A percentile compares a stretch with the other conserved stretches of the same genome.
Evolutionary conservation across 1,140 invertebrate genomes (phyloP).

Genomic region (Liolophura sinensis): DNA sequence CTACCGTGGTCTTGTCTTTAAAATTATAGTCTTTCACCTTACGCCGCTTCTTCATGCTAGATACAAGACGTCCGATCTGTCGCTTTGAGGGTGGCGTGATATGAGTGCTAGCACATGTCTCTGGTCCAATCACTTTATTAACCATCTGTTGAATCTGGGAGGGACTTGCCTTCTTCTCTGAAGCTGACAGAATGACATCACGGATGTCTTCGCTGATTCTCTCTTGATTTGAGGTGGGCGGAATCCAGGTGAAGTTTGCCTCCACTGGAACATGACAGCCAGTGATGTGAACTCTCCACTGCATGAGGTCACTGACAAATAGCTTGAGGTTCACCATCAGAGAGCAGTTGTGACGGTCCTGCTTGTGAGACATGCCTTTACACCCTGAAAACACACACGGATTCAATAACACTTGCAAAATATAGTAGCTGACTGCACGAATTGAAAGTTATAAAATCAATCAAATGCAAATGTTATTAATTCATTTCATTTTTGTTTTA

Average conservation of each 20-base stretch:
- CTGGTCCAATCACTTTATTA: neutral
- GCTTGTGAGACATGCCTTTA: conserved; percentile 40
- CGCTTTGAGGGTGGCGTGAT: conserved; percentile 16
- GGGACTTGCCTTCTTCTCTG: conserved; percentile 5
- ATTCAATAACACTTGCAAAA: neutral
- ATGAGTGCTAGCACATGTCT: neutral
- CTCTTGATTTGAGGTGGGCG: conserved; percentile 13
- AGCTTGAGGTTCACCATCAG: conserved; percentile 46
- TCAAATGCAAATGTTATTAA: no score
- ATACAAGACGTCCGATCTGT: conserved; percentile 24
- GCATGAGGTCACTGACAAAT: conserved; percentile 39
- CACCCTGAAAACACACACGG: conserved; percentile 31
- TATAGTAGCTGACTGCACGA: neutral
- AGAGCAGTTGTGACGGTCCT: conserved; percentile 48
- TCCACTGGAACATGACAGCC: conserved; percentile 32
- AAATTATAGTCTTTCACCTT: conserved; percentile 9
- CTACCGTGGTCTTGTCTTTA: neutral
- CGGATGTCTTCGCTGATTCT: conserved; percentile 15
- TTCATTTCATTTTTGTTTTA: neutral
- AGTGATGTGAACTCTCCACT: conserved; percentile 44
- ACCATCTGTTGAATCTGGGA: conserved; percentile 13
- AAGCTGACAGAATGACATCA: conserved; percentile 12
- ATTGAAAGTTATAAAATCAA: neutral
- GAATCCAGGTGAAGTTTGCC: conserved; percentile 23
- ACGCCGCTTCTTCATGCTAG: conserved; percentile 22